phyloP scores from a whole-genome alignment of 2,113 vertebrate species.

The Riparia riparia region DNA sequence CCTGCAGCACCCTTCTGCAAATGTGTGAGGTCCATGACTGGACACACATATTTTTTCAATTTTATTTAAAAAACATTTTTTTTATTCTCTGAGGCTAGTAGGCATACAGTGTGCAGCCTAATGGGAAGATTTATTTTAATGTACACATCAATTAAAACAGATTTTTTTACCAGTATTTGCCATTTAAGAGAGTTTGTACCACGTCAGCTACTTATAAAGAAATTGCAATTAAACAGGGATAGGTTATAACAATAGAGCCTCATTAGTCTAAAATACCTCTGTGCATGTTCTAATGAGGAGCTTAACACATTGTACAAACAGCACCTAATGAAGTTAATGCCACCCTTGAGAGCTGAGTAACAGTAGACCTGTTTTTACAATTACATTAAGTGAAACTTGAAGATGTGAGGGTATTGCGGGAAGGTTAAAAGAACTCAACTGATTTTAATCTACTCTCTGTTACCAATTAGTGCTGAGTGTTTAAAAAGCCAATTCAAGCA shows the following conservation, averaged over 20 bases:
- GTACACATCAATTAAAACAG: not conserved
- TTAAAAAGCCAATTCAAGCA: not conserved
- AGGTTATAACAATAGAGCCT: not conserved
- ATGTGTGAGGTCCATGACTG: not conserved
- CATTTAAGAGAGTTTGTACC: not conserved
- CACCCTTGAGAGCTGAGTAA: not conserved
- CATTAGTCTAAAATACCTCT: constrained; percentile 24
- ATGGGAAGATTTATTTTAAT: not conserved
- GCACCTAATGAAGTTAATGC: constrained; percentile 29
- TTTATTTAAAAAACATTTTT: not conserved
- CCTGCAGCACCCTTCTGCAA: too few species aligned
- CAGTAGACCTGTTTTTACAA: constrained; percentile 18
- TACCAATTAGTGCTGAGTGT: constrained; percentile 14
- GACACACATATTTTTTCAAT: fast-evolving
- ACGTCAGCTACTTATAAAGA: not conserved
- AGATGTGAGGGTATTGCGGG: constrained; percentile 20
- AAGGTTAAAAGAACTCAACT: not conserved
- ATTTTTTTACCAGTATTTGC: not conserved
- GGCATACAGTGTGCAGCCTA: not conserved
- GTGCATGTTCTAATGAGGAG: constrained; percentile 9
- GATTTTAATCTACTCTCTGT: constrained; percentile 43
- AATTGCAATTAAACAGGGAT: not conserved
- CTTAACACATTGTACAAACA: constrained; percentile 43
- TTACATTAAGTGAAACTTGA: constrained; percentile 55
- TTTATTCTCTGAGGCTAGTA: not conserved